Percentiles rank a stretch among this genome's conserved stretches.
Conservation (phyloP, 2,113 vertebrate species). For the Diphyllodes magnificus region DNA sequence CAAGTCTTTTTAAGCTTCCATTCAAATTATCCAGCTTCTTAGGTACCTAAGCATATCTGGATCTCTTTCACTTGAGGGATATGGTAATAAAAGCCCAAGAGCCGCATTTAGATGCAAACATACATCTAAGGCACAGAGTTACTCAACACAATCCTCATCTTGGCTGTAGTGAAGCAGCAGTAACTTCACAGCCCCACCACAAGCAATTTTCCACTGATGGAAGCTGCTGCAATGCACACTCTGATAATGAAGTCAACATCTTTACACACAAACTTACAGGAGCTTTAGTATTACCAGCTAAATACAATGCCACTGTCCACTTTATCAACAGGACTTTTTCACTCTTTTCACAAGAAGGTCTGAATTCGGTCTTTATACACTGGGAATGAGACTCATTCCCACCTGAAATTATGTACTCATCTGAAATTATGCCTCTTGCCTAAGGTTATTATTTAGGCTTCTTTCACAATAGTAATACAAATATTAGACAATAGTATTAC, state of each 20-base stretch:
- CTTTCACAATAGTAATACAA: background rate
- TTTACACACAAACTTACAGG: background rate
- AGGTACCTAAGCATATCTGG: background rate
- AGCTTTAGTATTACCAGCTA: background rate
- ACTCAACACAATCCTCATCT: background rate
- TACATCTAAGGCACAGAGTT: background rate
- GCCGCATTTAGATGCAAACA: background rate
- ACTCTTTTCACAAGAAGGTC: background rate
- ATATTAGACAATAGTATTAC: background rate
- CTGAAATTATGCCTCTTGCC: background rate
- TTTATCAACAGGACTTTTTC: background rate
- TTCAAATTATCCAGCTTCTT: background rate
- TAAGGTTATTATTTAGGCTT: background rate
- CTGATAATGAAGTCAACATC: background rate
- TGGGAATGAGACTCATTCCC: background rate
- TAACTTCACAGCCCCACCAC: background rate
- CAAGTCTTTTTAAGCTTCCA: background rate
- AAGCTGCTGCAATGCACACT: background rate
- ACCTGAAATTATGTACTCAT: background rate
- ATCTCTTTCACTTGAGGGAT: background rate
- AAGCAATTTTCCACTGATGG: background rate
- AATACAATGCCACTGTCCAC: background rate
- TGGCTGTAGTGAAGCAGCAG: background rate
- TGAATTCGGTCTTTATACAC: background rate
- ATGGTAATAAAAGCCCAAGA: background rate